Base-by-base conservation (phyloP, 1,140 invertebrate genomes). In the Drosophila ogumai region DNA sequence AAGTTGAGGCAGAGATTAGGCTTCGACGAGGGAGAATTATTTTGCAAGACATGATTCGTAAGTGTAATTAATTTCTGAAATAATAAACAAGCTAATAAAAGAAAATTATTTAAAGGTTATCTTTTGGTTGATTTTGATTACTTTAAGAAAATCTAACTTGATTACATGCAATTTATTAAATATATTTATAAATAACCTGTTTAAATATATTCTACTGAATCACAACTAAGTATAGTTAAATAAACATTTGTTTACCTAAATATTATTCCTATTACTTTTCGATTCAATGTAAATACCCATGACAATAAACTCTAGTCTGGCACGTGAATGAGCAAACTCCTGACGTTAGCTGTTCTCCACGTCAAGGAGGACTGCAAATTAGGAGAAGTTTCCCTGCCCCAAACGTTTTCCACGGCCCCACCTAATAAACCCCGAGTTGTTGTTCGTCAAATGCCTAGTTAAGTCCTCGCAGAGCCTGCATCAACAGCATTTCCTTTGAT, bases 401-500 rank as follows among this genome's bases (percentile, higher is more conserved):
- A 40, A 73, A 31, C 34, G 36, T n/a, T 28, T 10, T 15, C 3
- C 17, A 19, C 19, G 9, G 9, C 22, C 32, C 10, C 36, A 25
- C 5, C 44, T 44, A 64, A 67, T 69, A 67, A 65, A 67, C 63
- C 63, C 63, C 22, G 47, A 67, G 44, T 55, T 55, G 63, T 44
- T 69, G 47, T 69, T 66, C 57, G 46, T 66, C 61, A 44, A 68
- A 68, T 55, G 19, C 28, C 55, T 69, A 67, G 52, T 59, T 76
- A 60, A 68, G 50, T 75, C 50, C 52, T 43, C 49, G 40, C 52
- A 41, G 55, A 46, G 59, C 64, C 72, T 77, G 79, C 74, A 81
- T 61, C 79, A 82, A 82, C 52, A 64, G 60, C 61, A 67, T 25
- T 73, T 81, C 54, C 66, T 73, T 67, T 67, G 79, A 73, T 73